Evolutionary conservation across 2,888 invertebrate species (phyloP), one percentile per base, ranked within the genome.

Genomic region (Pseudococcus jackbeardsleyi): DNA sequence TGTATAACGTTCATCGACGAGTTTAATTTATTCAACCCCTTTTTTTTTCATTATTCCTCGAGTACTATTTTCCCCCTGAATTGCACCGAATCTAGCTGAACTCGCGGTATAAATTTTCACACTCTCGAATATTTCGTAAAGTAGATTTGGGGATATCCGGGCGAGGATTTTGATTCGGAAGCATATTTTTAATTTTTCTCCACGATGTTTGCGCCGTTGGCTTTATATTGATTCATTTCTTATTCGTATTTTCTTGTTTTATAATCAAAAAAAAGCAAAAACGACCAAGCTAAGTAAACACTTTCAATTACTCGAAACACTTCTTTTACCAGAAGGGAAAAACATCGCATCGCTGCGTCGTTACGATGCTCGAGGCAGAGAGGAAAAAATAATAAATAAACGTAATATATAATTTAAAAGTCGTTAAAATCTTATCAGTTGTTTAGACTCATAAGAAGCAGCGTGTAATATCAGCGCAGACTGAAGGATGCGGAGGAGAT

Each of bases 391-490:
- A 50, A 33, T 33, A 72, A 26, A 72, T 72, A 72, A 72, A 72
- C 68, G 68, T 72, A 72, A 72, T 72, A 26, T 72, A 26, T 72
- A 72, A 72, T 72, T 72, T 72, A 72, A 72, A 72, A 72, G 68
- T 72, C 68, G 68, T 72, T 72, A 72, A 72, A 72, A 72, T 72
- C 68, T 72, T 72, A 72, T 72, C 68, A 72, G 68, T 72, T 72
- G 68, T 72, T 72, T 72, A 33, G 12, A 72, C 68, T 72, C 33
- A 12, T 9, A 22, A 33, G 33, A 72, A 72, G 15, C 26, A 72
- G 0, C 33, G 33, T 33, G 33, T 9, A 59, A 12, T 22, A 72
- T 9, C 68, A 17, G 12, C n/a, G 59, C 59, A 59, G 11, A 59
- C 5, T 59, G 19, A 59, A 59, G 19, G 59, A 59, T 8, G 19